A percentile compares a stretch with the other conserved stretches of the same genome.
Evolutionary conservation across 2,888 invertebrate species (phyloP).

Genomic region (Corbicula japonica): DNA sequence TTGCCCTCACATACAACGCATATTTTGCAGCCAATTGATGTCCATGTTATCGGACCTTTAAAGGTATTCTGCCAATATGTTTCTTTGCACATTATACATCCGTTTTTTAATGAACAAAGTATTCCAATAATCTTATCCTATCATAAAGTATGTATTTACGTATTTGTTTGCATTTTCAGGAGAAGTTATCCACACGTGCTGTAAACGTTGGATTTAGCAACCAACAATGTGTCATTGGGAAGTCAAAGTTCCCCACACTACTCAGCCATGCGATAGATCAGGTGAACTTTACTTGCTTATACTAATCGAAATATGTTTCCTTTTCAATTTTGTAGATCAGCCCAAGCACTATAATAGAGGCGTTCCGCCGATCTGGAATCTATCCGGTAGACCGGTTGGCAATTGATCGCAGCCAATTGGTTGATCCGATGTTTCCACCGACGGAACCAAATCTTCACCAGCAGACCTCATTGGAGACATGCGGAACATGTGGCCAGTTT

Average conservation of each 20-base stretch:
- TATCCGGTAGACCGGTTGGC: neutral
- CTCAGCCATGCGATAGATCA: constrained; percentile 2
- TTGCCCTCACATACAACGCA: constrained; percentile 31
- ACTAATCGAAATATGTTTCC: no score
- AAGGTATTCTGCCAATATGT: no score
- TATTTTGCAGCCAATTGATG: constrained; percentile 25
- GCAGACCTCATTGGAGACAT: no score
- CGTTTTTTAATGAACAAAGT: no score
- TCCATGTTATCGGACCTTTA: constrained; percentile 9
- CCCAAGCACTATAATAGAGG: neutral
- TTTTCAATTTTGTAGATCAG: no score
- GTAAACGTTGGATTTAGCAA: neutral
- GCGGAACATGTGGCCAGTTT: constrained; percentile 8
- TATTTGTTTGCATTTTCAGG: no score
- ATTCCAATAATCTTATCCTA: no score
- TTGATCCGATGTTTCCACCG: neutral
- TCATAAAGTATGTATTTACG: no score
- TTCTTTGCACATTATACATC: no score
- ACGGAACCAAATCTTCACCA: no score
- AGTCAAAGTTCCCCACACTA: constrained; percentile 10
- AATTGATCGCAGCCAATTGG: neutral
- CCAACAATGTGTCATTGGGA: neutral
- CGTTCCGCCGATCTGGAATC: constrained; percentile 9
- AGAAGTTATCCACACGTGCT: neutral
- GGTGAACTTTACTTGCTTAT: no score